Conservation (phyloP, 2,888 invertebrate species). For the Drosophila multiciliata region DNA sequence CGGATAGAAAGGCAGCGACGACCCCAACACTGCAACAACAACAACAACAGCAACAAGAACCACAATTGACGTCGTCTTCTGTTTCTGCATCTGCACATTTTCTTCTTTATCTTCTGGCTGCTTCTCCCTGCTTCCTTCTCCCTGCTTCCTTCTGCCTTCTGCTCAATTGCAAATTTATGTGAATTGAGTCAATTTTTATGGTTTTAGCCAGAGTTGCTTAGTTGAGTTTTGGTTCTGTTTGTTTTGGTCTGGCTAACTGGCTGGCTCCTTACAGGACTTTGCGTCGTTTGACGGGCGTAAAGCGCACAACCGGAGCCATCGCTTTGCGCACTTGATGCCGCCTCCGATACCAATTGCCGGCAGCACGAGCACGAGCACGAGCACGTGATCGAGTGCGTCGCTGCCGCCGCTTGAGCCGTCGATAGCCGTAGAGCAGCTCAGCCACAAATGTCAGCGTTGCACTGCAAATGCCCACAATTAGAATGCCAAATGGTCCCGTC, state of each 20-base stretch:
- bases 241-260: constrained; percentile 11
- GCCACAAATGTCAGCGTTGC: constrained; percentile 82
- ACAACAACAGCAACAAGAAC: background rate
- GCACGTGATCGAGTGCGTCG: background rate
- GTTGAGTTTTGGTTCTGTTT: constrained; percentile 20
- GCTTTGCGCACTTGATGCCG: constrained; percentile 14
- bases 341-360: constrained; percentile 28
- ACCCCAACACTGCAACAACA: constrained; percentile 12
- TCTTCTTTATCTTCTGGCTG: background rate
- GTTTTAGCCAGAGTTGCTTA: constrained; percentile 46
- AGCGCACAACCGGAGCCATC: constrained; percentile 72
- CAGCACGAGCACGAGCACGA: background rate
- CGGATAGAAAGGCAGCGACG: constrained; percentile 12
- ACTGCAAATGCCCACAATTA: constrained; percentile 85
- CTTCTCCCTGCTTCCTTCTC: too few species aligned
- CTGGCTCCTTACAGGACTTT: constrained; percentile 62
- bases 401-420: constrained; percentile 11
- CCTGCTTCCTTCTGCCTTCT: constrained; percentile 37
- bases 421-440: constrained; percentile 65
- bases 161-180: constrained; percentile 77
- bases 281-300: constrained; percentile 82
- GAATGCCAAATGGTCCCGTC: constrained; percentile 86
- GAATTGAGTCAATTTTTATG: constrained; percentile 79
- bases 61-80: constrained; percentile 3
- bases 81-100: constrained; percentile 5